These are phyloP conservation scores for Leptinotarsa peninsularis DNA, from an alignment of 2,888 invertebrate genomes.

Conservation along the genomic window DNA sequence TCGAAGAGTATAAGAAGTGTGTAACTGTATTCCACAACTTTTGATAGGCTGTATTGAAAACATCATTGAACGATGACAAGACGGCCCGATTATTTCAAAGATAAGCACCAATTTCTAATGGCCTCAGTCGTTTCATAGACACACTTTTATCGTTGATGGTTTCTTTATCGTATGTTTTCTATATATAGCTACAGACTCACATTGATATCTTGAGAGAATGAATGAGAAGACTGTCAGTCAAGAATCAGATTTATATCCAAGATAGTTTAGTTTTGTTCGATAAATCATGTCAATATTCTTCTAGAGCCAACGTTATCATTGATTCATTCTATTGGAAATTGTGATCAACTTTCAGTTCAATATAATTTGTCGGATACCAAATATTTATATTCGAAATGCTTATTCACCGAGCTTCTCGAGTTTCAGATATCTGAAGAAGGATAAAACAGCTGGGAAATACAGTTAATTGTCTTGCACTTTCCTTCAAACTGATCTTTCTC, in stretches of 20 bases:
- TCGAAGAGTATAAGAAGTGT: background rate
- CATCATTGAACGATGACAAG: slow-evolving; percentile 4
- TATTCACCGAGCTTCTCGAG: no score
- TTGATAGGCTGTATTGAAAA: background rate
- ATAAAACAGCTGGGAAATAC: no score
- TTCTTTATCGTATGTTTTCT: background rate
- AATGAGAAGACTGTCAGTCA: background rate
- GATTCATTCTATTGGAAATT: no score
- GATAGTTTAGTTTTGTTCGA: background rate
- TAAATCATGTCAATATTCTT: background rate
- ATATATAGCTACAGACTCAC: background rate
- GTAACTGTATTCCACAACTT: background rate
- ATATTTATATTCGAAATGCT: no score
- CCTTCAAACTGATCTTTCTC: no score
- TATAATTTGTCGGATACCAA: no score
- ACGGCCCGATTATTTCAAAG: background rate
- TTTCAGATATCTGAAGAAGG: no score
- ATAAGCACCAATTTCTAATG: background rate
- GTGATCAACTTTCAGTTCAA: no score
- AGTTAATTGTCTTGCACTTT: no score
- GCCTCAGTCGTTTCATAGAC: background rate
- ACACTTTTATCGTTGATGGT: background rate
- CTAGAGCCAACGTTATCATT: background rate
- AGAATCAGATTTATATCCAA: background rate
- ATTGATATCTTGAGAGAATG: background rate